These are phyloP conservation scores for Drosophila kurseongensis DNA, from an alignment of 1,140 invertebrate genomes.

Conservation along the genomic window DNA sequence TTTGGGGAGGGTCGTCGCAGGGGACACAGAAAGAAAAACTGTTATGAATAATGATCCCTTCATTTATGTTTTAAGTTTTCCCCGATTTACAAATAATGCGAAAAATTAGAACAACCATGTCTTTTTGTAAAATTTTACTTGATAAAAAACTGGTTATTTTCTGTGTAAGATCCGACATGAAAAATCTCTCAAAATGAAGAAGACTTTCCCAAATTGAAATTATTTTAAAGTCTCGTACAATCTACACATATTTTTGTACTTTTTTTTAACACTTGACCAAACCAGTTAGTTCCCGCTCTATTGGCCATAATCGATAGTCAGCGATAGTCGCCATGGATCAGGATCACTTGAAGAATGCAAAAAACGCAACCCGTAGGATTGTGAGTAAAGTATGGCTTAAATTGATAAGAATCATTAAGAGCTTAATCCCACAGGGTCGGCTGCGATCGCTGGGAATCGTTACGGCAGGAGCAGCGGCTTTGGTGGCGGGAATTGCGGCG, in stretches of 20 bases:
- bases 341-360: conserved; percentile 13
- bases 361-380: conserved; percentile 11
- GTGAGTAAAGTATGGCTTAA: conserved; percentile 15
- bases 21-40: not conserved
- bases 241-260: conserved; percentile 8
- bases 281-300: not conserved
- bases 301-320: conserved; percentile 11
- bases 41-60: no score
- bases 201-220: conserved; percentile 8
- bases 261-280: conserved; percentile 3
- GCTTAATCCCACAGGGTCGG: conserved; percentile 33
- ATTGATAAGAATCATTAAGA: not conserved
- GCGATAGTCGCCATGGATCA: conserved; percentile 8
- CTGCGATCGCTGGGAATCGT: conserved; percentile 63
- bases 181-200: conserved; percentile 4
- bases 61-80: no score
- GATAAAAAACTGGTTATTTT: no score
- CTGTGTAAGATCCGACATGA: not conserved
- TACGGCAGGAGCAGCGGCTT: conserved; percentile 51
- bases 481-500: conserved; percentile 41
- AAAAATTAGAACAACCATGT: no score
- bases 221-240: not conserved
- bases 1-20: not conserved
- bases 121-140: no score
- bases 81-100: no score